A percentile compares a stretch with the other conserved stretches of the same genome.
Conservation (phyloP, 2,113 vertebrate species). For the Oreochromis spilurus region DNA sequence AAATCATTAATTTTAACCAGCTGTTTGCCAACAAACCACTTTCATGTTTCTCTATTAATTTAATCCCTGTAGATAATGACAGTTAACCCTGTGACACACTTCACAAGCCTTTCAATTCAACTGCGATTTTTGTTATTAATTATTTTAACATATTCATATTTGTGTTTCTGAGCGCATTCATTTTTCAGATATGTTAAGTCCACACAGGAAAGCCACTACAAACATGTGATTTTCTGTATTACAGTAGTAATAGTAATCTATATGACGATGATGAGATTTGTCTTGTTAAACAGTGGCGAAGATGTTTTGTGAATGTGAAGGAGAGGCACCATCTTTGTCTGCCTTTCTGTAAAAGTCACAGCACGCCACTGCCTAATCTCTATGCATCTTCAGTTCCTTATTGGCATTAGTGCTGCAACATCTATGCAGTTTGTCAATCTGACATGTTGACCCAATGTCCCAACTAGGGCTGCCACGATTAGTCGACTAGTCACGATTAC, state of each 20-base stretch:
- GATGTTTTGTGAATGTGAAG: not conserved
- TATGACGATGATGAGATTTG: not conserved
- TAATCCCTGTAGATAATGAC: not conserved
- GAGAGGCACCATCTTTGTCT: not conserved
- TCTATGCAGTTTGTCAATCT: not conserved
- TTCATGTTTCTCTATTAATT: not conserved
- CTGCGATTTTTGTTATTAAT: not conserved
- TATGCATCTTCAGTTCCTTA: not conserved
- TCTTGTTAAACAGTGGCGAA: not conserved
- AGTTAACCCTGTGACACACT: not conserved
- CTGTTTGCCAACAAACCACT: not conserved
- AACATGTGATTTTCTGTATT: not conserved
- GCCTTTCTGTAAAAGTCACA: not conserved
- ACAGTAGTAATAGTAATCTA: not conserved
- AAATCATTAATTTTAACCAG: not conserved
- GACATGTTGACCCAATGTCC: not conserved
- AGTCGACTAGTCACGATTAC: too few relatives aligned
- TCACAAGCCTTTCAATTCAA: not conserved
- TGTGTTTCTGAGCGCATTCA: not conserved
- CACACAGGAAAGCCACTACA: not conserved
- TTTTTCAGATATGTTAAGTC: not conserved
- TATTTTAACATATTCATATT: not conserved
- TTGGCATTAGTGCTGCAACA: not conserved
- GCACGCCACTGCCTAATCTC: not conserved
- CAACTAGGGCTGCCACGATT: too few relatives aligned